Conservation (phyloP, 2,797 vertebrate genomes). For the Cottoperca gobio region DNA sequence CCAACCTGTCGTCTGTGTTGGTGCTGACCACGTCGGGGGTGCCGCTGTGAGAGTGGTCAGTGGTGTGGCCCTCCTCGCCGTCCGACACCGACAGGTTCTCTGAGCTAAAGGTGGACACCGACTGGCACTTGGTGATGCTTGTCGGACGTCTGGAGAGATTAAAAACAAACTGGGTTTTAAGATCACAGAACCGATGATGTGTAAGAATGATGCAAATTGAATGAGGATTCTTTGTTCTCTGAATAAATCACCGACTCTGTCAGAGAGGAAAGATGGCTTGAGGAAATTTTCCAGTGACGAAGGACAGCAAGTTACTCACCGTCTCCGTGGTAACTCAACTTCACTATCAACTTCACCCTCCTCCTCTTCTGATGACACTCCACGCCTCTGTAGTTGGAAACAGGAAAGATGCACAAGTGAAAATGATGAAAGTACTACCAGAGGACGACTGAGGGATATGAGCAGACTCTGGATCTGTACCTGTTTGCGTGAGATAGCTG, state of each 20-base stretch:
- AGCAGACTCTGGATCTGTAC: conserved; percentile 65
- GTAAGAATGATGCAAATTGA: background rate
- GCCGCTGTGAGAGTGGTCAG: conserved; percentile 92
- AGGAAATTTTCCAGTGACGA: conserved; percentile 59
- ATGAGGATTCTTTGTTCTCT: conserved; percentile 10
- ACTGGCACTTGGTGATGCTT: conserved; percentile 92
- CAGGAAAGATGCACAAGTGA: conserved; percentile 35
- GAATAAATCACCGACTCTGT: conserved; percentile 44
- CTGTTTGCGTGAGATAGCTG: conserved; percentile 93
- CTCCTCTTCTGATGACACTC: conserved; percentile 93
- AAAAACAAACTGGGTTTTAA: background rate
- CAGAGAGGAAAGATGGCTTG: conserved; percentile 34
- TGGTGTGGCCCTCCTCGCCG: conserved; percentile 94
- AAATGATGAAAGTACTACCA: background rate
- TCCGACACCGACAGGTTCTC: conserved; percentile 92
- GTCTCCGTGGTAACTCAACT: conserved; percentile 91
- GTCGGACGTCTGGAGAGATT: conserved; percentile 84
- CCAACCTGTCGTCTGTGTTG: conserved; percentile 92
- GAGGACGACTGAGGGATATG: background rate
- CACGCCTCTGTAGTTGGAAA: conserved; percentile 84
- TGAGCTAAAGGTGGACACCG: conserved; percentile 93
- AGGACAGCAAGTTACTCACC: conserved; percentile 81
- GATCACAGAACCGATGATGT: background rate
- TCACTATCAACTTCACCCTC: conserved; percentile 96
- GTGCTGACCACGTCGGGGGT: conserved; percentile 94